Conservation (phyloP, 2,113 vertebrate species). For the Saguinus imperator region DNA sequence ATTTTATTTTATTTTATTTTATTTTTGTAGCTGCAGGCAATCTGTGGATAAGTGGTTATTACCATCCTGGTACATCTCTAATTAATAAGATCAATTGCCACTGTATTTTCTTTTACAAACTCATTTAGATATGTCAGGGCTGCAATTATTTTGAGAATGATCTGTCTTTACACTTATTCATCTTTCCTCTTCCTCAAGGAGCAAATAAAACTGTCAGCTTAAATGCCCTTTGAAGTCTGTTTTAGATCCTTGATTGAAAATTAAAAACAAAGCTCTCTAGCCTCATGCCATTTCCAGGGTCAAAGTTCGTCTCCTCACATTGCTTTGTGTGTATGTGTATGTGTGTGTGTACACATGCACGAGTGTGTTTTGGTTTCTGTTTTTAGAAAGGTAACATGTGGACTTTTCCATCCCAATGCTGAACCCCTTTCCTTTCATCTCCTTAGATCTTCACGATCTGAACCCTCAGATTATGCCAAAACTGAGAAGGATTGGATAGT, state of each 20-base stretch:
- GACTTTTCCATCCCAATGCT: constrained; percentile 46
- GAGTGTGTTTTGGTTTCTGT: not conserved
- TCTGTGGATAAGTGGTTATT: constrained; percentile 80
- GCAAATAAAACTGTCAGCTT: constrained; percentile 85
- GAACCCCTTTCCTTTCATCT: not conserved
- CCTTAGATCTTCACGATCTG: not conserved
- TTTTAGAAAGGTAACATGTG: constrained; percentile 63
- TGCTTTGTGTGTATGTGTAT: not conserved
- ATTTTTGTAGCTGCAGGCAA: constrained; percentile 81
- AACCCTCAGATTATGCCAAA: constrained; percentile 3
- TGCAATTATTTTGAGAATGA: constrained; percentile 88
- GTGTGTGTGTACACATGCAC: not conserved
- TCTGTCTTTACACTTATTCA: constrained; percentile 84
- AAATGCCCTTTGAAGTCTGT: constrained; percentile 85
- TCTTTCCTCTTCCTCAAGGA: constrained; percentile 83
- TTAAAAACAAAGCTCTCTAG: constrained; percentile 77
- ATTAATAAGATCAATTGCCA: constrained; percentile 87
- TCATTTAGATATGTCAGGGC: constrained; percentile 87
- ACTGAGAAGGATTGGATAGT: not conserved
- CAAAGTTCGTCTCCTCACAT: constrained; percentile 39
- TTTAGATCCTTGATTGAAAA: constrained; percentile 84
- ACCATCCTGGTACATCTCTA: constrained; percentile 81
- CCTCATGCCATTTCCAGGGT: constrained; percentile 61
- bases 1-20: constrained; percentile 82
- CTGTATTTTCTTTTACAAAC: constrained; percentile 87